Evolutionary conservation across 2,888 invertebrate species (phyloP).

Genomic region (Ditula angustiorana): DNA sequence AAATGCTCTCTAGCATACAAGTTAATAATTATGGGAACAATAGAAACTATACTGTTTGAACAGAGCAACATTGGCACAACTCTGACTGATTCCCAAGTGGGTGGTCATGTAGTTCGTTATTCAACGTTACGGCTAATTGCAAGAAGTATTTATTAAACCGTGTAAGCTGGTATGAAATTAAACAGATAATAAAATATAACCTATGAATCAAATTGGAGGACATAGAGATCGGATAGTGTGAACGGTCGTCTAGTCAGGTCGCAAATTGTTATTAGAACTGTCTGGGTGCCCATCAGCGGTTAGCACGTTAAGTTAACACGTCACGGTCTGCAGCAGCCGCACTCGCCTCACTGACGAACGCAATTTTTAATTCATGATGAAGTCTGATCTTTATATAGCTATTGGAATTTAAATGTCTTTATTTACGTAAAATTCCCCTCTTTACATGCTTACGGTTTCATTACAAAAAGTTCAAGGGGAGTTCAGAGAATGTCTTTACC

Average conservation of each 20-base stretch:
- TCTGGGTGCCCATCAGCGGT: slow-evolving; percentile 21
- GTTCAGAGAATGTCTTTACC: slow-evolving; percentile 1
- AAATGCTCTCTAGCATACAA: neutral
- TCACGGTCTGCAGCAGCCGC: slow-evolving; percentile 19
- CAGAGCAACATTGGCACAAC: slow-evolving; percentile 16
- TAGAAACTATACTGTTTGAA: neutral
- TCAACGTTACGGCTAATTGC: slow-evolving; percentile 37
- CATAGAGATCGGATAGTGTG: slow-evolving; percentile 14
- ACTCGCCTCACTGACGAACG: slow-evolving; percentile 12
- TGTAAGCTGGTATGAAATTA: slow-evolving; percentile 25
- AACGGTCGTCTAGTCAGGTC: slow-evolving; percentile 22
- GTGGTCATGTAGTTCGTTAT: slow-evolving; percentile 31
- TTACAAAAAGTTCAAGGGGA: slow-evolving; percentile 1
- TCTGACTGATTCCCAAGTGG: slow-evolving; percentile 36
- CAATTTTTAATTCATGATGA: slow-evolving; percentile 27
- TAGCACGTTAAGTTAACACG: slow-evolving; percentile 21
- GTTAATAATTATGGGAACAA: slow-evolving; percentile 2
- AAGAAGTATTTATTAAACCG: slow-evolving; percentile 29
- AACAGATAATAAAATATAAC: slow-evolving; percentile 14
- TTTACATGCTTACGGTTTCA: neutral
- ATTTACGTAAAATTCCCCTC: slow-evolving; percentile 4
- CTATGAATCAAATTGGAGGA: slow-evolving; percentile 21
- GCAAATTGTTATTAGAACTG: slow-evolving; percentile 34
- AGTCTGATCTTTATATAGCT: slow-evolving; percentile 19
- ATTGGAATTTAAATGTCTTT: neutral